Evolutionary conservation across 1,140 invertebrate genomes (phyloP), one percentile per base, ranked within the genome.

Genomic region (Magallana angulata): DNA sequence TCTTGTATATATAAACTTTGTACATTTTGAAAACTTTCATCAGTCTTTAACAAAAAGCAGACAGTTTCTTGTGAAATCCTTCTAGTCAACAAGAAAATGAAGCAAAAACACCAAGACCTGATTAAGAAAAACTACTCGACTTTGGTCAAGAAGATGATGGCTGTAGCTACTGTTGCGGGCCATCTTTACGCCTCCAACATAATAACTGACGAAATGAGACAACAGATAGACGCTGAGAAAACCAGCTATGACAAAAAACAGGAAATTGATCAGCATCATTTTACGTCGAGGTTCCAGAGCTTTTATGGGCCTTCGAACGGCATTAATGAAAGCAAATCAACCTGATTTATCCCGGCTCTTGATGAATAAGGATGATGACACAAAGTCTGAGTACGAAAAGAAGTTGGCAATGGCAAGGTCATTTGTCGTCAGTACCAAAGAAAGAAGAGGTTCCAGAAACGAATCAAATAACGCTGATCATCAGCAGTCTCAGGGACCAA

Each of bases 151-250:
- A 82, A 82, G 57, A 82, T 18, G 57, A 82, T 18, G 80, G 18
- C 80, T 18, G 48, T 56, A n/a, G n/a, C n/a, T 58, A 8, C 48
- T 14, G 80, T 82, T 58, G 57, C 80, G 36, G 16, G 80, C 48
- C 80, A 82, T 82, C 80, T 82, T 48, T 82, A 82, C 57, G 80
- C 48, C 80, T 82, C 48, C 57, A 57, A 82, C 80, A 82, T 82
- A 56, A 82, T 82, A 57, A 82, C 48, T 56, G 80, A 82, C 57
- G 80, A 82, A 11, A 84, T 84, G 82, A 84, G 30, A 62, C 82
- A 84, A 60, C 58, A 84, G 36, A 84, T 84, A 60, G 82, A 84
- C 57, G 60, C 82, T 24, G 82, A 84, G 82, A 84, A 84, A 58
- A 60, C 57, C 82, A 60, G 24, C 60, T 84, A 84, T 58, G 82